These are phyloP conservation scores for Regulus satrapa DNA, from an alignment of 2,113 vertebrate genomes.

Conservation along the genomic window DNA sequence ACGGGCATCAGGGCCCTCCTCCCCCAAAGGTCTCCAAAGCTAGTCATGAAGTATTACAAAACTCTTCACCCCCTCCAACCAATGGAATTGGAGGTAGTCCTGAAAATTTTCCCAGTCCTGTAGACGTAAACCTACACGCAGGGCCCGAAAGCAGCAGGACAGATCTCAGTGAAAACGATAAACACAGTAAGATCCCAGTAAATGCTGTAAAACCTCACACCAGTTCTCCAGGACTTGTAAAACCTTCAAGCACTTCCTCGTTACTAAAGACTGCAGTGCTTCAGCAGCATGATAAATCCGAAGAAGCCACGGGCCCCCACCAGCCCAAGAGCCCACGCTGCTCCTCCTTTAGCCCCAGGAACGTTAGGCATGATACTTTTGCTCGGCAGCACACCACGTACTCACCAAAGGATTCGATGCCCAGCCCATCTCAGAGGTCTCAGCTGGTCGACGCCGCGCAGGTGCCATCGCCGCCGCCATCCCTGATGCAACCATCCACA, in stretches of 20 bases:
- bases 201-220: constrained; percentile 86
- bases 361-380: constrained; percentile 72
- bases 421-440: constrained; percentile 81
- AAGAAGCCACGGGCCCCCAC: constrained; percentile 70
- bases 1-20: constrained; percentile 73
- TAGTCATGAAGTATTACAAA: constrained; percentile 78
- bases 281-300: constrained; percentile 81
- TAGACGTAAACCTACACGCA: constrained; percentile 71
- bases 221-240: constrained; percentile 79
- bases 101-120: constrained; percentile 77
- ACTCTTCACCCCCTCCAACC: constrained; percentile 79
- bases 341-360: constrained; percentile 78
- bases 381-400: constrained; percentile 79
- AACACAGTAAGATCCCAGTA: constrained; percentile 84
- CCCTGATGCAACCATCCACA: constrained; percentile 71
- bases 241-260: constrained; percentile 77
- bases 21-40: constrained; percentile 80
- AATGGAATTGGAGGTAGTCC: constrained; percentile 78
- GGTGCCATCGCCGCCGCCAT: constrained; percentile 71
- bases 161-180: constrained; percentile 88
- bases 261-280: constrained; percentile 80
- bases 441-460: constrained; percentile 71
- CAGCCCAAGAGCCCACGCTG: constrained; percentile 76
- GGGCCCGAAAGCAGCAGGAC: constrained; percentile 74
- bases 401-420: constrained; percentile 77